Base-by-base conservation (phyloP, 1,140 invertebrate genomes). In the Micrasema longulum region DNA sequence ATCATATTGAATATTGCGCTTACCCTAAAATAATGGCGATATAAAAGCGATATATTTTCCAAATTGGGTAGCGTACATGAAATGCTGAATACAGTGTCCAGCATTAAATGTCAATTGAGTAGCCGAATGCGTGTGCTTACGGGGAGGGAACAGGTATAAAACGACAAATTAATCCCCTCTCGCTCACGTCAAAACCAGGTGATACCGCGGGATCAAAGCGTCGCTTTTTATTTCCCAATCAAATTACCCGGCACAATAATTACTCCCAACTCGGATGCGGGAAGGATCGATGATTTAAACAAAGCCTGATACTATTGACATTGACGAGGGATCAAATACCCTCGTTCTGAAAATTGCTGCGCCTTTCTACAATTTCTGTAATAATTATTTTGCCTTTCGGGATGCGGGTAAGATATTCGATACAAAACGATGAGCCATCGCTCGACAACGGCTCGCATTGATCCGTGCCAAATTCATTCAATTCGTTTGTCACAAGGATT, bases 361-460 rank as follows among this genome's bases (percentile, higher is more conserved):
- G 18, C 43, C 48, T 60, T 20, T n/a, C 38, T 47, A 69, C 68
- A 71, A 74, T 67, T 55, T 62, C 52, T 36, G 72, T 74, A 74
- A n/a, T n/a, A n/a, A 74, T 70, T 74, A 74, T 74, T 71, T 63
- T 70, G 63, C 72, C 68, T 73, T 73, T 60, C 53, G 45, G 64
- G 63, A 70, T 74, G 72, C 68, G 72, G 72, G 72, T 62, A 36
- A 47, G 63, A 57, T 57, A 12, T 14, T 53, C 22, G 22, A 26
- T 10, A 35, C 16, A 38, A 31, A 16, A 38, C 12, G 31, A 36
- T 35, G 26, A 35, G 23, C 12, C 36, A 14, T 23, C 60, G 48
- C 14, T 53, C 57, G 72, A 74, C 72, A 74, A 74, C 65, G 72
- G 72, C 66, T 38, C 60, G 67, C 72, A 74, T 65, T 55, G 72